Evolutionary conservation across 2,888 invertebrate species (phyloP), one percentile per base, ranked within the genome.

Genomic region (Torymus aiolomorphi): DNA sequence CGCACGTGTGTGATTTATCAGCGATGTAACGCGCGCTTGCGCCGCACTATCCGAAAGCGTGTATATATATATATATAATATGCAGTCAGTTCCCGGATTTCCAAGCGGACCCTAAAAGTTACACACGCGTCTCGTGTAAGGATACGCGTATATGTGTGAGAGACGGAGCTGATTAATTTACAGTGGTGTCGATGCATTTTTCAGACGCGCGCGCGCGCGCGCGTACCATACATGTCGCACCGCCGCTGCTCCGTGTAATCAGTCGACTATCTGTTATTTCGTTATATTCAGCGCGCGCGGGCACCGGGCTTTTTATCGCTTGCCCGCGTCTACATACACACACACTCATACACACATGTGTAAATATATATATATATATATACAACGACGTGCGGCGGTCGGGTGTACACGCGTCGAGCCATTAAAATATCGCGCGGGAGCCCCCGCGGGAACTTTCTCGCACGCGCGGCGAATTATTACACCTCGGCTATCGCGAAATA

Each of bases 351-450:
- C n/a, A 42, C 1, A 2, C 20, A 56, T 24, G 59, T 56, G 51
- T 24, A 18, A 11, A 18, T 49, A 56, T 31, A 13, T 56, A 16
- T 24, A 2, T 61, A 3, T 20, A 14, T 56, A 20, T 51, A 31
- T 14, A 42, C 42, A 51, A 2, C 51, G 49, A 49, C 52, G 18
- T 51, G 56, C 63, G 24, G 12, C 24, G 49, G 31, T 31, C 31
- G 31, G 31, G 31, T 31, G 31, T 31, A 31, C 31, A 31, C 61
- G 63, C 4, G 62, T 54, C 69, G 16, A n/a, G 67, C 82, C 83
- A 80, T 84, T 85, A 83, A 86, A 85, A 86, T 84, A 85, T 85
- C 82, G 78, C 83, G 63, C 54, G 76, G 81, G 74, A 71, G 75
- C 79, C 78, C 83, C 82, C 77, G 82, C 84, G 84, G 83, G 82